Percentiles rank a stretch among this genome's conserved stretches.
phyloP scores from a whole-genome alignment of 2,888 invertebrate species.

The Hypselothyrea guttata region DNA sequence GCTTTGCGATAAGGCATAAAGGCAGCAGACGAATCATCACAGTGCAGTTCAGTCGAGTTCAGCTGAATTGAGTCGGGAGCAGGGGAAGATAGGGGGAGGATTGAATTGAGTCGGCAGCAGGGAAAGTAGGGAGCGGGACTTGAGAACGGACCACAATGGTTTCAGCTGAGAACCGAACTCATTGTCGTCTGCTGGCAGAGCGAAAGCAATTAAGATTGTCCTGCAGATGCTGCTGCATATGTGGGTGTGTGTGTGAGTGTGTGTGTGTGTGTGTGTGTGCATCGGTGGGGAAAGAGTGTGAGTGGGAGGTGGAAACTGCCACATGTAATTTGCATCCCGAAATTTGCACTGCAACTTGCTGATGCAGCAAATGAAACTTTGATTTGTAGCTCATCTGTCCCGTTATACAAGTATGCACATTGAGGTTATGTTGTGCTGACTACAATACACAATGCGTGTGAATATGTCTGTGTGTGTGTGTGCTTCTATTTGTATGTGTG shows the following conservation, averaged over 20 bases:
- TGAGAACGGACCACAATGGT: slow-evolving; percentile 9
- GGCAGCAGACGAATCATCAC: not conserved
- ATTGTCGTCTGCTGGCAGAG: slow-evolving; percentile 38
- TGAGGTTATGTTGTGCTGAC: slow-evolving; percentile 47
- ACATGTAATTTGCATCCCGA: slow-evolving; percentile 59
- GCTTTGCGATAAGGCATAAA: slow-evolving; percentile 13
- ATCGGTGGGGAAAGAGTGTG: slow-evolving; percentile 1
- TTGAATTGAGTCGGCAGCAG: slow-evolving; percentile 2
- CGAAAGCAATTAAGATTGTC: slow-evolving; percentile 61
- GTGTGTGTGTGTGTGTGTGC: slow-evolving; percentile 6
- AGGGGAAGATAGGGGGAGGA: no score
- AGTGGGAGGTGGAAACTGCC: slow-evolving; percentile 14
- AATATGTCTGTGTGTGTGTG: not conserved
- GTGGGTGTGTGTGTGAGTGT: not conserved
- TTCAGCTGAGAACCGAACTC: slow-evolving; percentile 23
- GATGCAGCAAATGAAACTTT: slow-evolving; percentile 67
- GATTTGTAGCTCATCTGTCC: slow-evolving; percentile 55
- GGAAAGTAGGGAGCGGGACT: slow-evolving; percentile 11
- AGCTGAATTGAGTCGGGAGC: not conserved
- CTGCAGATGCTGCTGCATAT: slow-evolving; percentile 30
- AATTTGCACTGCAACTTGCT: slow-evolving; percentile 58
- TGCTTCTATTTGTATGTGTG: not conserved
- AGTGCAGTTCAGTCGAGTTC: no score
- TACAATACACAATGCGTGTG: slow-evolving; percentile 4
- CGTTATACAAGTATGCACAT: slow-evolving; percentile 59